Conservation (phyloP, 1,140 invertebrate genomes). For the Spodoptera litura region DNA sequence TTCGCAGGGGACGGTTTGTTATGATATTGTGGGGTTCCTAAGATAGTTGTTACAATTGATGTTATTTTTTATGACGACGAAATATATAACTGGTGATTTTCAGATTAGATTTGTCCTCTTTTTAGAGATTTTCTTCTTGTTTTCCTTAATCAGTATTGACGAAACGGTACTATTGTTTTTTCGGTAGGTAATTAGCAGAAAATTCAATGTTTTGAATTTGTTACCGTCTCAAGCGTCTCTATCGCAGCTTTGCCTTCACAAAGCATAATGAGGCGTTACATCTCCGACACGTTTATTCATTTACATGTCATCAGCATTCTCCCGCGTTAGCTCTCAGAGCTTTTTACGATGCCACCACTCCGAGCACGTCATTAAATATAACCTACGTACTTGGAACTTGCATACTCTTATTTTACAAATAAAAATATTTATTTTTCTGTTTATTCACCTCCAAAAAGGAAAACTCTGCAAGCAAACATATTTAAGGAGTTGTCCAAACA, state of each 20-base stretch:
- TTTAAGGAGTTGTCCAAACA: background rate
- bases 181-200: no score
- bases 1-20: conserved; percentile 6
- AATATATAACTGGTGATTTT: background rate
- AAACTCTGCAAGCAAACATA: background rate
- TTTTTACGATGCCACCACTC: background rate
- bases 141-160: no score
- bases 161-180: no score
- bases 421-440: background rate
- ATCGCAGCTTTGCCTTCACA: background rate
- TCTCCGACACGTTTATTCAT: conserved; percentile 11
- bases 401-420: background rate
- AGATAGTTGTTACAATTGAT: background rate
- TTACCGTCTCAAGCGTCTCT: background rate
- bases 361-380: conserved; percentile 25
- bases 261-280: conserved; percentile 10
- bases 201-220: background rate
- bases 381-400: background rate
- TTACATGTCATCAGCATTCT: conserved; percentile 18
- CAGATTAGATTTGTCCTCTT: background rate
- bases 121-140: background rate
- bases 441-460: background rate
- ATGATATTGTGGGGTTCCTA: background rate
- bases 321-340: background rate
- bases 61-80: background rate